phyloP scores from a whole-genome alignment of 1,140 invertebrate species.

The Metopolophium dirhodum region DNA sequence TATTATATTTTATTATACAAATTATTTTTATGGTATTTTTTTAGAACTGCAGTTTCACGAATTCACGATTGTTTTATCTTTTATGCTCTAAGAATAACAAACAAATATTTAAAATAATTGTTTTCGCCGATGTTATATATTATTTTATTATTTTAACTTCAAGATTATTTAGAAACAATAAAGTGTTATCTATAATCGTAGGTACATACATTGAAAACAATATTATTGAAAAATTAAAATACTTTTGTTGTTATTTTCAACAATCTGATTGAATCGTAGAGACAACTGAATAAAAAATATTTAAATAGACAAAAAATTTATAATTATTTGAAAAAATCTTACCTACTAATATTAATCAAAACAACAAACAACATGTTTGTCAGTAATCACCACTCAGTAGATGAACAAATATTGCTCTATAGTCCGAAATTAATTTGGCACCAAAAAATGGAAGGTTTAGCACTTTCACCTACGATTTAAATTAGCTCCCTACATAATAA shows the following conservation, averaged over 20 bases:
- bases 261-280: neutral
- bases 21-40: neutral
- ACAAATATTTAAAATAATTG: neutral
- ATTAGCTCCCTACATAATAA: neutral
- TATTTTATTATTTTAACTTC: neutral
- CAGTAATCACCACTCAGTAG: neutral
- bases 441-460: neutral
- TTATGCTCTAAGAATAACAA: neutral
- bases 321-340: neutral
- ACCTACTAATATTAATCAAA: neutral
- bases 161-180: neutral
- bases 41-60: neutral
- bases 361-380: neutral
- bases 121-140: neutral
- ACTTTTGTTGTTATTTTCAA: neutral
- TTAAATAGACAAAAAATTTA: neutral
- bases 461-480: neutral
- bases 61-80: neutral
- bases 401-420: neutral
- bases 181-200: neutral
- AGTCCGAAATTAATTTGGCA: neutral
- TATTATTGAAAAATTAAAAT: neutral
- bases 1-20: neutral
- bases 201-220: neutral
- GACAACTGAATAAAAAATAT: neutral